Conservation (phyloP, 2,113 vertebrate species). For the Trogon melanurus region DNA sequence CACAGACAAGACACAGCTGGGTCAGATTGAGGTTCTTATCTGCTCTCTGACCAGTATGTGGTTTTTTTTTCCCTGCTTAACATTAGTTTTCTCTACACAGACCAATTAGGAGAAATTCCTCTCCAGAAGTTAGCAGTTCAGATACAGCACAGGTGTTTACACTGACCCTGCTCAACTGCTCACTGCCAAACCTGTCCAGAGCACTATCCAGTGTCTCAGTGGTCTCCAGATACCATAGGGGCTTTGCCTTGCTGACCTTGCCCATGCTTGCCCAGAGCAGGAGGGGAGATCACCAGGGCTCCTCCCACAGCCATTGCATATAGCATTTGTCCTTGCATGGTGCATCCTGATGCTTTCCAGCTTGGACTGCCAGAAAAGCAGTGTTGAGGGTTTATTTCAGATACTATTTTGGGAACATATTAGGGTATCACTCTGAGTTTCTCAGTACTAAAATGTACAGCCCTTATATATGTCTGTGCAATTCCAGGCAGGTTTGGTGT, state of each 20-base stretch:
- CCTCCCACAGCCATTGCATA: neutral
- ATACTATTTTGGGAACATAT: neutral
- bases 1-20: conserved; percentile 52
- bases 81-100: conserved; percentile 44
- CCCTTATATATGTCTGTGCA: conserved; percentile 10
- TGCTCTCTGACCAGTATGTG: conserved; percentile 24
- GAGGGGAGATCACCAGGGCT: neutral
- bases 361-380: neutral
- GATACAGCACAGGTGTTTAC: conserved; percentile 25
- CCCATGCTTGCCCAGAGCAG: accelerated
- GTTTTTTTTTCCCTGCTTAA: neutral
- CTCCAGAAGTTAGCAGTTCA: conserved; percentile 31
- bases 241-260: neutral
- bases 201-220: neutral
- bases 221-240: neutral
- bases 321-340: neutral
- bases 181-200: neutral
- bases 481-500: conserved; percentile 24
- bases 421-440: conserved; percentile 8
- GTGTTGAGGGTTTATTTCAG: neutral
- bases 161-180: neutral
- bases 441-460: neutral
- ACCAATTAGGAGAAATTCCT: conserved; percentile 77
- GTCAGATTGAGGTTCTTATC: conserved; percentile 70
- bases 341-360: neutral